A percentile compares a stretch with the other conserved stretches of the same genome.
These are phyloP conservation scores for Pollenia griseotomentosa DNA, from an alignment of 2,888 invertebrate species.

Conservation along the genomic window DNA sequence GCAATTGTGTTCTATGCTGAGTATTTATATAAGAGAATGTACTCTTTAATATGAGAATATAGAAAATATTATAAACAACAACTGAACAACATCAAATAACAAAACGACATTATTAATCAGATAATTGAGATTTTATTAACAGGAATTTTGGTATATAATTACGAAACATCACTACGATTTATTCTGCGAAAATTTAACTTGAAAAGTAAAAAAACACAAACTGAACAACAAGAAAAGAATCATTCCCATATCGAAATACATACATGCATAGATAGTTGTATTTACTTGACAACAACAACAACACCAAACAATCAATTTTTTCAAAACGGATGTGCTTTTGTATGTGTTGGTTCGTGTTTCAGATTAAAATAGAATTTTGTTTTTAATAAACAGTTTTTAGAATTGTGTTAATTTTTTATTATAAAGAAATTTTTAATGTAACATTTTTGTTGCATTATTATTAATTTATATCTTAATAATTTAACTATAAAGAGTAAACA, in stretches of 20 bases:
- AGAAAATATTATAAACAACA: constrained; percentile 13
- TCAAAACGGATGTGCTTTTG: constrained; percentile 52
- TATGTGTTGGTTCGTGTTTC: constrained; percentile 27
- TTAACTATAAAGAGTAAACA: constrained; percentile 33
- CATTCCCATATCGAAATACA: constrained; percentile 43
- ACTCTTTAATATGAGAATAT: constrained; percentile 2
- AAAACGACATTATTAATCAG: constrained; percentile 61
- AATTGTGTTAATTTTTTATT: background rate
- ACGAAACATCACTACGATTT: constrained; percentile 55
- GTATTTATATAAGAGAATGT: constrained; percentile 10
- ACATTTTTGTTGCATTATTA: constrained; percentile 13
- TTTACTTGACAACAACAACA: constrained; percentile 4
- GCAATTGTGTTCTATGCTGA: background rate
- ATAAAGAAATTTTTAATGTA: background rate
- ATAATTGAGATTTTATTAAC: constrained; percentile 69
- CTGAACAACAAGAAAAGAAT: constrained; percentile 17
- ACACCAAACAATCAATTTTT: background rate
- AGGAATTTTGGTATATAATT: constrained; percentile 71
- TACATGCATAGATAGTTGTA: background rate
- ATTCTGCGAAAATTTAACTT: constrained; percentile 58
- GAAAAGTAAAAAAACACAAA: constrained; percentile 3
- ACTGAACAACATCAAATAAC: background rate
- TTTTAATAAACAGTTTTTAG: constrained; percentile 29
- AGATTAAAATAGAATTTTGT: background rate
- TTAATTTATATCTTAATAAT: constrained; percentile 55